Evolutionary conservation across 2,888 invertebrate species (phyloP).

Genomic region (Helleia helle): DNA sequence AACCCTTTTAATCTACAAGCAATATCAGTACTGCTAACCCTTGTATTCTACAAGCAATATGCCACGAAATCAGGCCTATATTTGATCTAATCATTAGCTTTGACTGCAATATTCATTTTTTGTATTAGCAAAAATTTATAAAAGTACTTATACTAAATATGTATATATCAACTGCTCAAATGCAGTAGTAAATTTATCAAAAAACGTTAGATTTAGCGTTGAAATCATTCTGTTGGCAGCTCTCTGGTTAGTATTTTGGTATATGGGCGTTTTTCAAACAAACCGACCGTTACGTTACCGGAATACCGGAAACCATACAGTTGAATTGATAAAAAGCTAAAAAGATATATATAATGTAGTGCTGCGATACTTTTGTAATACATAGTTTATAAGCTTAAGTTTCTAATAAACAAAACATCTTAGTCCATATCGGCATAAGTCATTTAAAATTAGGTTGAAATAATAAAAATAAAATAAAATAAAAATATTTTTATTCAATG

Average conservation of each 20-base stretch:
- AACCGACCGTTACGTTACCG: conserved; percentile 10
- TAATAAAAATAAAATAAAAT: too few relatives aligned
- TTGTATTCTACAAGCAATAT: conserved; percentile 9
- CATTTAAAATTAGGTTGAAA: conserved; percentile 3
- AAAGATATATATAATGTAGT: not conserved
- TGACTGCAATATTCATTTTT: conserved; percentile 10
- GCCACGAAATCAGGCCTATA: conserved; percentile 8
- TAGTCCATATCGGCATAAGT: not conserved
- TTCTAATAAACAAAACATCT: conserved; percentile 4
- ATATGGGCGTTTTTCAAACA: conserved; percentile 2
- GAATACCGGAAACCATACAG: conserved; percentile 4
- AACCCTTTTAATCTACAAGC: too few relatives aligned
- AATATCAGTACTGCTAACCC: conserved; percentile 6
- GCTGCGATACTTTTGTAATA: conserved; percentile 8
- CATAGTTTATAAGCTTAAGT: conserved; percentile 7
- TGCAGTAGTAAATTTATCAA: conserved; percentile 11
- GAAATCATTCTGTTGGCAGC: conserved; percentile 11
- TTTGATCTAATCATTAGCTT: conserved; percentile 11
- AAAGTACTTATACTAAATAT: conserved; percentile 9
- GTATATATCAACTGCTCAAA: conserved; percentile 11
- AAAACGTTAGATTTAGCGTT: conserved; percentile 10
- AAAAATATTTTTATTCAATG: too few relatives aligned
- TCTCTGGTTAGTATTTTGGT: conserved; percentile 11
- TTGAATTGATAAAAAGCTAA: not conserved
- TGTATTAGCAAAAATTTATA: conserved; percentile 9